These are phyloP conservation scores for Embidobia sp. DNA, from an alignment of 2,888 invertebrate species.

Conservation along the genomic window DNA sequence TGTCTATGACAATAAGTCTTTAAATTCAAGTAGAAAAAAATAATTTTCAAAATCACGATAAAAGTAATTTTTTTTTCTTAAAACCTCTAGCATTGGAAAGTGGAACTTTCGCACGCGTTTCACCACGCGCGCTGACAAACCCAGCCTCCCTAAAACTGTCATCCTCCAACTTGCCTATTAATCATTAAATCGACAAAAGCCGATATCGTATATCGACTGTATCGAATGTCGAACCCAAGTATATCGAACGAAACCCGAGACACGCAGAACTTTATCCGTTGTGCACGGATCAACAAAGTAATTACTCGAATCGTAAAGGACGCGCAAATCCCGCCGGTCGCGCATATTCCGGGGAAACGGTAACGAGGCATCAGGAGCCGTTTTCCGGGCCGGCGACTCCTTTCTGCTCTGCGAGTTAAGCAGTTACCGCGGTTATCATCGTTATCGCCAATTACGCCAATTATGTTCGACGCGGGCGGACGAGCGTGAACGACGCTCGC, in stretches of 20 bases:
- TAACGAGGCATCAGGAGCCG: constrained; percentile 53
- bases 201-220: too few relatives aligned
- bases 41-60: too few relatives aligned
- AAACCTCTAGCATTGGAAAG: too few relatives aligned
- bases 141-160: too few relatives aligned
- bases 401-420: constrained; percentile 56
- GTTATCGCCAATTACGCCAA: constrained; percentile 64
- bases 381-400: constrained; percentile 61
- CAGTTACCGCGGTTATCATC: constrained; percentile 59
- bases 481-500: constrained; percentile 28
- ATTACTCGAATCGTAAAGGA: constrained; percentile 52
- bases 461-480: constrained; percentile 49
- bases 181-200: too few relatives aligned
- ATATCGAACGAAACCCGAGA: constrained; percentile 22
- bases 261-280: constrained; percentile 38
- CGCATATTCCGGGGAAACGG: constrained; percentile 46
- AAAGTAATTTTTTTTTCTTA: too few relatives aligned
- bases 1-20: too few relatives aligned
- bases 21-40: too few relatives aligned
- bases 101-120: too few relatives aligned
- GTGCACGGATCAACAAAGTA: constrained; percentile 53
- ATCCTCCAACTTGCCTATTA: too few relatives aligned
- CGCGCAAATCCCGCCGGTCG: constrained; percentile 11
- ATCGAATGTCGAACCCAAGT: too few relatives aligned
- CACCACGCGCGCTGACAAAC: too few relatives aligned